These are phyloP conservation scores for Origma solitaria DNA, from an alignment of 2,113 vertebrate genomes.

Conservation along the genomic window DNA sequence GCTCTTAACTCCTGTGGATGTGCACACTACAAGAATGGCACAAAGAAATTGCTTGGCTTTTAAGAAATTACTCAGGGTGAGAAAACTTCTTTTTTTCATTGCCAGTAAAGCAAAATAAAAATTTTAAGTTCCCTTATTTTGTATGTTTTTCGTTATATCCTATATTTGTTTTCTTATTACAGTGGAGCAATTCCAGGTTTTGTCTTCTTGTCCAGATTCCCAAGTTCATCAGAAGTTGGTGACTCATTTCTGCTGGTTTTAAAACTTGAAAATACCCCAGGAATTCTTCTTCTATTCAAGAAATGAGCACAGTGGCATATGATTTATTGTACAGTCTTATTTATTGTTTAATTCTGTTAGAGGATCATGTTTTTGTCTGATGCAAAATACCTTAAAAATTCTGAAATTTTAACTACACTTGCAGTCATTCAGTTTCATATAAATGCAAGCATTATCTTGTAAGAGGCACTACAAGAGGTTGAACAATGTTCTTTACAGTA, in stretches of 20 bases:
- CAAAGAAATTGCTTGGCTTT: background rate
- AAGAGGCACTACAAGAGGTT: background rate
- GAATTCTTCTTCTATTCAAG: background rate
- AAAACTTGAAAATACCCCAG: background rate
- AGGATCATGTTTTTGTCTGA: background rate
- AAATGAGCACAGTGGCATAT: background rate
- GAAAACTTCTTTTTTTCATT: background rate
- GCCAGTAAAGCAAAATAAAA: background rate
- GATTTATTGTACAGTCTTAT: background rate
- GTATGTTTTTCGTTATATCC: background rate
- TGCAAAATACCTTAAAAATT: background rate
- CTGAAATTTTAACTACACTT: background rate
- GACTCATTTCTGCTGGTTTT: background rate
- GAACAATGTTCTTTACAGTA: background rate
- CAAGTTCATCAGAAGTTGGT: background rate
- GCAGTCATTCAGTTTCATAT: background rate
- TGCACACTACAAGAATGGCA: background rate
- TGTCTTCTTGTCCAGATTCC: background rate
- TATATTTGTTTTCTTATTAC: background rate
- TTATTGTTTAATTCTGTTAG: background rate
- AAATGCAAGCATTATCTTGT: background rate
- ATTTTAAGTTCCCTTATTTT: background rate
- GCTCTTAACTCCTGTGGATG: background rate
- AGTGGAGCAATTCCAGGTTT: background rate
- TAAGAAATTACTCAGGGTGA: background rate